phyloP scores from a whole-genome alignment of 2,113 vertebrate species.

The Okapia johnstoni region DNA sequence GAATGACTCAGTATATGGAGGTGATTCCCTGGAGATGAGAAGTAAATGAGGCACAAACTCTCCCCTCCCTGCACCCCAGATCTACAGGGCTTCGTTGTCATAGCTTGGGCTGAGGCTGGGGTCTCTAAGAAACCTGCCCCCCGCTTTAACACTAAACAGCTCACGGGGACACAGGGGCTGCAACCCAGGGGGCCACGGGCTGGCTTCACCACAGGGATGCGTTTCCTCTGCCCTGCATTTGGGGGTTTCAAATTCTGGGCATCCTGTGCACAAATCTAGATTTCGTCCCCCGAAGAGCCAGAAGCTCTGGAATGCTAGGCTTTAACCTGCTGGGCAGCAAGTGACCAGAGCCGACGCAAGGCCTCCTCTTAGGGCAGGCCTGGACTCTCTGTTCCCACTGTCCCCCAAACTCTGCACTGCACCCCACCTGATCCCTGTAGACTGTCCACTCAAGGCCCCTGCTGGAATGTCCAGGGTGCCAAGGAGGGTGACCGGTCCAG shows the following conservation, averaged over 20 bases:
- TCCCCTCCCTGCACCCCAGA: background rate
- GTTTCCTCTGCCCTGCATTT: background rate
- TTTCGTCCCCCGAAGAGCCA: background rate
- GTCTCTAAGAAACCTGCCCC: background rate
- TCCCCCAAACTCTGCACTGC: background rate
- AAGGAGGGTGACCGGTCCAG: background rate
- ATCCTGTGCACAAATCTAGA: background rate
- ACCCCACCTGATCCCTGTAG: background rate
- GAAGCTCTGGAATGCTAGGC: background rate
- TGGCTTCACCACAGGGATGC: too few relatives aligned
- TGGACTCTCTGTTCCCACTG: background rate
- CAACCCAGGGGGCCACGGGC: background rate
- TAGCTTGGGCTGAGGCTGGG: background rate
- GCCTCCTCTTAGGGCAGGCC: background rate
- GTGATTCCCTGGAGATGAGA: rapidly evolving
- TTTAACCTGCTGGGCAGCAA: background rate
- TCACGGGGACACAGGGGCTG: rapidly evolving
- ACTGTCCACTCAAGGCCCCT: background rate
- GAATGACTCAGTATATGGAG: background rate
- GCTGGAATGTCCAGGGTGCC: background rate
- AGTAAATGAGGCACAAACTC: background rate
- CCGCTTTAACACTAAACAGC: background rate
- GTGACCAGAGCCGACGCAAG: rapidly evolving
- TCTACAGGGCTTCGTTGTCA: background rate
- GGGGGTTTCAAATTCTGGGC: background rate